phyloP scores from a whole-genome alignment of 1,140 invertebrate genomes.

The Cydia fagiglandana region DNA sequence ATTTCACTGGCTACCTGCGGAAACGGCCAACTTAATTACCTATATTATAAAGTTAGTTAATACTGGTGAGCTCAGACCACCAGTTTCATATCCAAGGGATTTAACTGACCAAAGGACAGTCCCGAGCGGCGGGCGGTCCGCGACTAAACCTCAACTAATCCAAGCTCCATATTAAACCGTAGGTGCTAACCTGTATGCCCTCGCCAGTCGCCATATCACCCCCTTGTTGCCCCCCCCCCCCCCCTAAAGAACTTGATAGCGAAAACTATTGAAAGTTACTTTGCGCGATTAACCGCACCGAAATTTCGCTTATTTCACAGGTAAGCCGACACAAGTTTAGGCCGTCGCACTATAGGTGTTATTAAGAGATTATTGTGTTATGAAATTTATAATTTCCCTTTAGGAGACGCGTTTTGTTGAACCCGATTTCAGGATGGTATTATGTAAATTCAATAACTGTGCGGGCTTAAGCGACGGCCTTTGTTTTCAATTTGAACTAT shows the following conservation, averaged over 20 bases:
- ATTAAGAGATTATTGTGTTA: conserved; percentile 63
- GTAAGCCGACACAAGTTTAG: conserved; percentile 49
- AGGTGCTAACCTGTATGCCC: conserved; percentile 67
- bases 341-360: conserved; percentile 45
- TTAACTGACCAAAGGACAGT: conserved; percentile 65
- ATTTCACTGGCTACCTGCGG: not conserved
- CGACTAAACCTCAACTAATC: conserved; percentile 72
- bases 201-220: conserved; percentile 39
- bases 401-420: conserved; percentile 51
- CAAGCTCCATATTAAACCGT: conserved; percentile 68
- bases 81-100: conserved; percentile 57
- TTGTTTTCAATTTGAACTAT: conserved; percentile 48
- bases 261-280: conserved; percentile 76
- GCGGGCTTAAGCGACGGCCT: conserved; percentile 41
- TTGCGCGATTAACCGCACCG: conserved; percentile 54
- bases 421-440: conserved; percentile 49
- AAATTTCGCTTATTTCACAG: conserved; percentile 60
- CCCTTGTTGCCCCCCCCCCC: conserved; percentile 30
- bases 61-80: conserved; percentile 9
- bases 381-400: conserved; percentile 61
- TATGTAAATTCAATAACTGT: conserved; percentile 63
- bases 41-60: conserved; percentile 33
- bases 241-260: conserved; percentile 51
- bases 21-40: conserved; percentile 4
- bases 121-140: conserved; percentile 46